These are phyloP conservation scores for Rallus limicola DNA, from an alignment of 2,113 vertebrate genomes.

Conservation along the genomic window DNA sequence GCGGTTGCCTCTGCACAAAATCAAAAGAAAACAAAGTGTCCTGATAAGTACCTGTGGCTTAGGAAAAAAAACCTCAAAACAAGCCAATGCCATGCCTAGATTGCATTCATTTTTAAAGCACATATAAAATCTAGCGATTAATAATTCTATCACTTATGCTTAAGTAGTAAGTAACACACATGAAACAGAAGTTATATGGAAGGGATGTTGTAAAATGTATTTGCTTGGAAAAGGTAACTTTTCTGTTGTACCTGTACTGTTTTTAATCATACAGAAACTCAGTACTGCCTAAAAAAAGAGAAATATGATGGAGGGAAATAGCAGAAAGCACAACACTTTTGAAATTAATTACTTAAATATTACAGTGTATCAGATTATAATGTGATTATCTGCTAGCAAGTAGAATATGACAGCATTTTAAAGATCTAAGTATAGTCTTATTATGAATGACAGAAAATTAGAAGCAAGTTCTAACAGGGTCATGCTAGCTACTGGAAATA, in stretches of 20 bases:
- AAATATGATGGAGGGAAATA: not conserved
- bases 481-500: not conserved
- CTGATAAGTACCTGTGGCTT: not conserved
- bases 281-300: not conserved
- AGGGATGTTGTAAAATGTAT: not conserved
- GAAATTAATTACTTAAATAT: not conserved
- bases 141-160: not conserved
- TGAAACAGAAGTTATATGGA: not conserved
- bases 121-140: not conserved
- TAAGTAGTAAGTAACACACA: not conserved
- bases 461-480: not conserved
- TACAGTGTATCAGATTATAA: not conserved
- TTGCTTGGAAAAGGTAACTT: not conserved
- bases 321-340: not conserved
- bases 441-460: not conserved
- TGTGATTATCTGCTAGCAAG: not conserved
- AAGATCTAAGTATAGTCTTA: not conserved
- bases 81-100: not conserved
- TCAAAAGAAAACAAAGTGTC: not conserved
- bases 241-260: not conserved
- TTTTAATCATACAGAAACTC: not conserved
- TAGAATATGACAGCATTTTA: not conserved
- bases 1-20: constrained; percentile 72
- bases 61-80: not conserved
- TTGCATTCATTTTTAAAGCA: not conserved